phyloP scores from a whole-genome alignment of 2,113 vertebrate species.

The Himantopus leucocephalus region DNA sequence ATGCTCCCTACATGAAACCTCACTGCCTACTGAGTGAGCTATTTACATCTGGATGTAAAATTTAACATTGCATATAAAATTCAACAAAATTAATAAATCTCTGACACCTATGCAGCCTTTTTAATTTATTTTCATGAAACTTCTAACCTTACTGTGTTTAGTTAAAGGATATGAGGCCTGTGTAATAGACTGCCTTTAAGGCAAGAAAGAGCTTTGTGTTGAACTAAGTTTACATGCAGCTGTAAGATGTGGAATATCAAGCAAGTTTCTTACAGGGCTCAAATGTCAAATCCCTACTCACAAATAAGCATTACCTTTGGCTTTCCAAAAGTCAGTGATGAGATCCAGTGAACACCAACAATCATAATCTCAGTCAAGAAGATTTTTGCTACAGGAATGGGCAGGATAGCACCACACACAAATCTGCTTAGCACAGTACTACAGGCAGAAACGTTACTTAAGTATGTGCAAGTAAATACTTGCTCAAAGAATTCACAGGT shows the following conservation, averaged over 20 bases:
- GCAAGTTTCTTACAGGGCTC: background rate
- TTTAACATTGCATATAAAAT: background rate
- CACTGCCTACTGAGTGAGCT: background rate
- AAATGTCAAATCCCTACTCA: background rate
- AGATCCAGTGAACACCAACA: background rate
- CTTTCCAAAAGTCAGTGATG: background rate
- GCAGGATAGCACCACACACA: background rate
- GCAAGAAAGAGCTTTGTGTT: background rate
- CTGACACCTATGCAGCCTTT: background rate
- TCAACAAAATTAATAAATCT: background rate
- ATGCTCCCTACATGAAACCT: background rate
- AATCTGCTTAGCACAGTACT: background rate
- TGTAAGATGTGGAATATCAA: background rate
- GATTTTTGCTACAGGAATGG: background rate
- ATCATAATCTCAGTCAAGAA: background rate
- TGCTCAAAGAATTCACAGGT: background rate
- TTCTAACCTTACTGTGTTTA: background rate
- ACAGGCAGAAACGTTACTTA: background rate
- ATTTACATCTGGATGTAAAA: background rate
- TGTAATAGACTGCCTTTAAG: background rate
- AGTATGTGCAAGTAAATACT: background rate
- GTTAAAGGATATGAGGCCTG: background rate
- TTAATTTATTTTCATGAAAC: background rate
- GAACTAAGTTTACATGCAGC: background rate
- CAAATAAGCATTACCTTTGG: background rate